A percentile compares a stretch with the other conserved stretches of the same genome.
These are phyloP conservation scores for Hipparchia sbordonii DNA, from an alignment of 2,888 invertebrate species.

Conservation along the genomic window DNA sequence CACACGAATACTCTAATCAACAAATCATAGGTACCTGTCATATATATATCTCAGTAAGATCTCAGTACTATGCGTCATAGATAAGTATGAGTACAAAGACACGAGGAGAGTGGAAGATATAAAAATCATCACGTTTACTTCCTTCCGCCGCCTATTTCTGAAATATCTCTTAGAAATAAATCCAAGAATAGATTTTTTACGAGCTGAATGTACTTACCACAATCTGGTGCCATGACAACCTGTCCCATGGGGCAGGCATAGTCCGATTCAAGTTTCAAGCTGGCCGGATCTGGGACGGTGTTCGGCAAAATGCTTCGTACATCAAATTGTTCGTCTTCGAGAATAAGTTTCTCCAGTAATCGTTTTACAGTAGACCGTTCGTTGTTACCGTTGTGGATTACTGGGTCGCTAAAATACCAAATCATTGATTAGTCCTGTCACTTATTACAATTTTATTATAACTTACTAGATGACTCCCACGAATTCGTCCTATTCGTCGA, in stretches of 20 bases:
- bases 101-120: too few relatives aligned
- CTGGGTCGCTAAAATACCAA: slow-evolving; percentile 89
- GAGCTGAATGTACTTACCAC: slow-evolving; percentile 84
- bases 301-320: slow-evolving; percentile 96
- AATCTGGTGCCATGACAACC: slow-evolving; percentile 96
- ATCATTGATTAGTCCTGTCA: background rate
- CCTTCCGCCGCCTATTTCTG: too few relatives aligned
- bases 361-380: slow-evolving; percentile 92
- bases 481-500: too few relatives aligned
- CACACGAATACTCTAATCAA: too few relatives aligned
- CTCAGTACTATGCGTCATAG: too few relatives aligned
- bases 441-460: too few relatives aligned
- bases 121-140: too few relatives aligned
- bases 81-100: too few relatives aligned
- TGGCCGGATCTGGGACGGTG: slow-evolving; percentile 96
- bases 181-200: background rate
- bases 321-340: slow-evolving; percentile 97
- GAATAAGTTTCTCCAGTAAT: slow-evolving; percentile 93
- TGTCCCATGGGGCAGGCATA: slow-evolving; percentile 97
- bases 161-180: background rate
- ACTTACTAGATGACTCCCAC: too few relatives aligned
- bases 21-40: too few relatives aligned
- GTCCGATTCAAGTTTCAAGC: slow-evolving; percentile 92
- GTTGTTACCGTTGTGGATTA: slow-evolving; percentile 92
- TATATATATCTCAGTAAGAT: too few relatives aligned